Evolutionary conservation across 2,113 vertebrate genomes (phyloP), one percentile per base, ranked within the genome.

Genomic region (Hemibagrus wyckioides): DNA sequence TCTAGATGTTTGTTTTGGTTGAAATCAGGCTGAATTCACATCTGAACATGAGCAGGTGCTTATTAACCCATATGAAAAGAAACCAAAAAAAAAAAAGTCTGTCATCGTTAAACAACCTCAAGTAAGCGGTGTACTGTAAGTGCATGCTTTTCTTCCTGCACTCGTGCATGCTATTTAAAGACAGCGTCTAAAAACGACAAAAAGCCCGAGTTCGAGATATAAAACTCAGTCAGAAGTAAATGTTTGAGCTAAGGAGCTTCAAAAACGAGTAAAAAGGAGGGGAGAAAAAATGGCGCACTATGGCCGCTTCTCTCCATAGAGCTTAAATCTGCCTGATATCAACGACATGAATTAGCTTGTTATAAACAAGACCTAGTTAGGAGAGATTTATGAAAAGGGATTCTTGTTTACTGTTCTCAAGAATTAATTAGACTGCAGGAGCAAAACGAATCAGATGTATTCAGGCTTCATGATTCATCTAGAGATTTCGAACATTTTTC

Each of bases 1-100:
- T 33, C 30, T 57, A 10, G 9, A 57, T 80, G 75, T 77, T 79
- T 54, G 76, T 33, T 54, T 77, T 17, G 19, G 19, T 80, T 80
- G 19, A 80, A 56, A 77, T 77, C 41, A 50, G 25, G 6, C 75
- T 52, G 48, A 77, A 77, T 52, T 52, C 48, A 77, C 44, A 30
- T 77, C 28, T 57, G 33, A 57, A 80, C 30, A 80, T 13, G 79
- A 80, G 54, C 79, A 80, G 30, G 19, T 80, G 54, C 30, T 80
- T 17, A 54, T 56, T 57, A 57, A 39, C 1, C 52, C 52, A 13
- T 17, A 36, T 56, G 19, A 56, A 80, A 57, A 57, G 8, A 5
- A 5, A 23, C 9, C 3, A 13, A 52, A 77, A 77, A 52, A 77
- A 77, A 77, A 52, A 52, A 6, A 7, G 41, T 48, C 48, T 48